These are phyloP conservation scores for Drosophila conformis DNA, from an alignment of 2,888 invertebrate species.

Conservation along the genomic window DNA sequence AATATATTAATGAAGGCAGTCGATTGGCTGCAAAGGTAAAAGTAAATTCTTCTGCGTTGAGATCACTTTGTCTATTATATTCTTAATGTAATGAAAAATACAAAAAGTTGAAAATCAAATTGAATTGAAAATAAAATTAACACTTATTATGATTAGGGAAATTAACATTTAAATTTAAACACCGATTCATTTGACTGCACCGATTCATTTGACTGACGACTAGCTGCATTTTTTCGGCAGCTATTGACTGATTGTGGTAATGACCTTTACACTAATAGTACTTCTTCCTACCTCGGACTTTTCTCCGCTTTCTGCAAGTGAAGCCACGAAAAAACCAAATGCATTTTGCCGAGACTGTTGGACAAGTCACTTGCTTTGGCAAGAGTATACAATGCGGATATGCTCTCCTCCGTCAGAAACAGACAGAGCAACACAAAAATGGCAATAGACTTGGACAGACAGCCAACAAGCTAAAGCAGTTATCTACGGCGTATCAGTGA, in stretches of 20 bases:
- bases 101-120: neutral
- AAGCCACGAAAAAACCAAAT: neutral
- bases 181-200: no score
- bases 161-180: neutral
- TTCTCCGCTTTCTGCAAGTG: neutral
- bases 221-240: neutral
- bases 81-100: neutral
- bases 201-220: neutral
- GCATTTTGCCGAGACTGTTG: conserved; percentile 7
- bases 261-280: conserved; percentile 84
- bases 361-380: conserved; percentile 46
- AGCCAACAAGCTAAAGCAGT: conserved; percentile 2
- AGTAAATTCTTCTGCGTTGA: neutral
- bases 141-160: no score
- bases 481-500: neutral
- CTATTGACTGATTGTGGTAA: conserved; percentile 77
- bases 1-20: neutral
- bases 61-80: neutral
- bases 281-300: conserved; percentile 58
- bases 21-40: neutral
- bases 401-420: conserved; percentile 8
- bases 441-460: conserved; percentile 35
- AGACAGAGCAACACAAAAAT: conserved; percentile 16
- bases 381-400: conserved; percentile 50
- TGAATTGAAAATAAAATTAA: neutral